Evolutionary conservation across 2,797 vertebrate genomes (phyloP), one percentile per base, ranked within the genome.

Genomic region (Lycodopsis pacificus): DNA sequence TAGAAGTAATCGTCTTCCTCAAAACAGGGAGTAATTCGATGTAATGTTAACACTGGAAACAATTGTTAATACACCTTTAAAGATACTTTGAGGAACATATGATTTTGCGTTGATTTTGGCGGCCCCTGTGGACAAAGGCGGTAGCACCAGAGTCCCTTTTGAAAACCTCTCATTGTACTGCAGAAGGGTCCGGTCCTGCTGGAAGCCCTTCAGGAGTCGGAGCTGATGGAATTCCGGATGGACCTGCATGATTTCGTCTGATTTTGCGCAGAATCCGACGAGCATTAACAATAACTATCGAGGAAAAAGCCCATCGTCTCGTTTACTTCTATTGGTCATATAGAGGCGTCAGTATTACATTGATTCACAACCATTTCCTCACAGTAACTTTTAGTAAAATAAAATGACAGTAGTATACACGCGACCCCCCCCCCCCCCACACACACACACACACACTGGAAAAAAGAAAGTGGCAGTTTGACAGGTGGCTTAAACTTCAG

Each of bases 401-500:
- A 0, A 69, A 44, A 5, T 46, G 17, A 42, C 8, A 20, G 46
- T 48, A 48, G 19, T 48, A 20, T 20, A 20, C 46, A 48, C 8
- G 17, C 44, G 7, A 17, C 9, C 46, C 0, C 46, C 72, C 76
- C 71, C 27, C 27, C 32, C 72, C 76, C 71, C 27, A 9, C 8
- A 6, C 46, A 17, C 46, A 17, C 46, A 20, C 46, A 1, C 46
- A 74, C 76, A 72, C 30, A 38, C 19, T 3, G 46, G 3, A 20
- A 48, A 3, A 48, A 40, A 71, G 46, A 76, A 80, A 82, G 58
- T 22, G 48, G 27, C 19, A 62, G 27, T 81, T 77, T 81, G 14
- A 73, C 80, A 82, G 79, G 78, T 72, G 83, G 80, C 53, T 68
- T 71, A 59, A 84, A 87, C 78, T 73, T 79, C 65, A 83, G 75